Evolutionary conservation across 2,797 vertebrate species (phyloP).

Genomic region (Erpetoichthys calabaricus): DNA sequence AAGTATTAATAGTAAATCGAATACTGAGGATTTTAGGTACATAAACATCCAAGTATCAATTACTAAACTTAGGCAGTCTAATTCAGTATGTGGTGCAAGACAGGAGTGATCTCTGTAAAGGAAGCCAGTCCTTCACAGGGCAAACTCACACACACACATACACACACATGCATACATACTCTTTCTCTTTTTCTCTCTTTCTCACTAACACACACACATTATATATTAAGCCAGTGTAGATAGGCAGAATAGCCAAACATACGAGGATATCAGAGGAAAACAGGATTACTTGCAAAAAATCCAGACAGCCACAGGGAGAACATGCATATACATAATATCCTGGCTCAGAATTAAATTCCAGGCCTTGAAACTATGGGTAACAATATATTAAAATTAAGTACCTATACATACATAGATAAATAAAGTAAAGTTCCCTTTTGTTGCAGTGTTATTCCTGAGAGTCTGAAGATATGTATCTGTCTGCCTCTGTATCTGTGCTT

Average conservation of each 20-base stretch:
- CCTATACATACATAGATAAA: too few species aligned
- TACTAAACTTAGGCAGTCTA: too few species aligned
- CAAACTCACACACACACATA: background rate
- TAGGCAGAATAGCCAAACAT: too few species aligned
- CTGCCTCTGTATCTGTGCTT: conserved; percentile 40
- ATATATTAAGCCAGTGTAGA: too few species aligned
- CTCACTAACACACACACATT: conserved; percentile 16
- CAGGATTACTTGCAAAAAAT: conserved; percentile 40
- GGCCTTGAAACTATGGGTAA: background rate
- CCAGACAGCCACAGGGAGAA: too few species aligned
- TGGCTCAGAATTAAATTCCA: conserved; percentile 13
- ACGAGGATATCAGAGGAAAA: conserved; percentile 30
- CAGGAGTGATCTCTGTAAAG: too few species aligned
- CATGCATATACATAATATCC: background rate
- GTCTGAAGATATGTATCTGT: conserved; percentile 46
- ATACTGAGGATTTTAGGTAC: too few species aligned
- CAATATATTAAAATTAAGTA: background rate
- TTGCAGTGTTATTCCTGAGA: conserved; percentile 12
- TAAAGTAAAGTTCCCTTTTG: background rate
- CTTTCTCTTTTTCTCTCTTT: conserved; percentile 32
- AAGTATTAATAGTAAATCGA: too few species aligned
- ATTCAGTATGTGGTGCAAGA: too few species aligned
- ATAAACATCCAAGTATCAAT: too few species aligned
- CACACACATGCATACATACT: conserved; percentile 7
- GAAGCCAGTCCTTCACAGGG: too few species aligned